Base-by-base conservation (phyloP, 2,888 invertebrate genomes). In the Chalcosyrphus nemorum region DNA sequence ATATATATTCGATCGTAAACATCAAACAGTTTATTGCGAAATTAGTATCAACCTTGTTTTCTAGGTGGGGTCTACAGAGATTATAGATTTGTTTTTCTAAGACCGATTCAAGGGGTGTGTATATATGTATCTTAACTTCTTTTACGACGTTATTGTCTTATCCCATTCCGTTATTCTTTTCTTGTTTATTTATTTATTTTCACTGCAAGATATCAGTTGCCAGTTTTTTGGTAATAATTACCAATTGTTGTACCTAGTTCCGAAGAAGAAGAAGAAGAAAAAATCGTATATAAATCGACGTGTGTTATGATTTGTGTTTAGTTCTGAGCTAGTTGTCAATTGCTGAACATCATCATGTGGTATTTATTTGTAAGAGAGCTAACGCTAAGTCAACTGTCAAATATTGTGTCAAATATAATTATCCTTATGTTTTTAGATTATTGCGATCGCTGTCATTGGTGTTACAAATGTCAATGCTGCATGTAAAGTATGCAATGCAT, bases 401-500 rank as follows among this genome's bases (percentile, higher is more conserved):
- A 21, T 2, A 15, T n/a, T 38, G 38, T 21, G 2, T 17, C 1
- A n/a, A 19, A 24, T 15, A 32, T 43, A 11, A 2, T 52, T 63
- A n/a, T 11, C 50, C 35, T 17, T 5, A 43, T 2, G n/a, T 35
- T 24, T 24, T 70, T 38, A 81, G 81, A 57, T 24, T 15, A 45
- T 82, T 41, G 19, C 78, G 11, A 13, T 72, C 9, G 45, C 21
- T 9, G 2, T 41, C 27, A 24, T 45, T 52, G 15, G 38, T 24
- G 7, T 61, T 11, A 38, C 27, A 1, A 7, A 52, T 5, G 86
- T 87, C 6, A 86, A 85, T 4, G 88, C 87, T n/a, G 63, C 38
- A 11, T 90, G 90, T 50, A 87, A 87, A 4, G 41, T 29, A 2
- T 90, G 90, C 63, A 86, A 82, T n/a, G 0, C 4, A 5, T 19